Conservation (phyloP, 2,888 invertebrate genomes). For the Coelopa pilipes region DNA sequence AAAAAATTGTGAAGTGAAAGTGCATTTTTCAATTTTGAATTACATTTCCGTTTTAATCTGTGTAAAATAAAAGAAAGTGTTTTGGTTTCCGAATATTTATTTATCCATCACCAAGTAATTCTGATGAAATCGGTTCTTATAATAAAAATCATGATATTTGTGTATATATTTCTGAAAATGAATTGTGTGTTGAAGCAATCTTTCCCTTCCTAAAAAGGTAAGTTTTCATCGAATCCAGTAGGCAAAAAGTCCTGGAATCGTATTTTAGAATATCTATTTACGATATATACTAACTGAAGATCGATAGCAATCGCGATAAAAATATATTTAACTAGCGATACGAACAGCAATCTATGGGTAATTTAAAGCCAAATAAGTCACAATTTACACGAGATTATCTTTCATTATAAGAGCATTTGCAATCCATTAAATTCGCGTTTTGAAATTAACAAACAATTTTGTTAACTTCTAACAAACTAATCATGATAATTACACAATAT, state of each 20-base stretch:
- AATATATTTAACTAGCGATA: background rate
- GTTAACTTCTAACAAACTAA: conserved; percentile 13
- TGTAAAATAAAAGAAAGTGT: background rate
- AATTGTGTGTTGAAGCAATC: too few relatives aligned
- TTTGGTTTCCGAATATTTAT: conserved; percentile 19
- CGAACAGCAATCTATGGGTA: background rate
- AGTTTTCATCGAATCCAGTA: too few relatives aligned
- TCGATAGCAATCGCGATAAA: conserved; percentile 7
- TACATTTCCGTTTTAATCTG: background rate
- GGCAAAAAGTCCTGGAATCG: too few relatives aligned
- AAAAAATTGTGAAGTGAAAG: background rate
- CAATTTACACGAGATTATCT: conserved; percentile 7
- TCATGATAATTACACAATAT: conserved; percentile 3
- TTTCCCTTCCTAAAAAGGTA: too few relatives aligned
- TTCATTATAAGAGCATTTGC: conserved; percentile 9
- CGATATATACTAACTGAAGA: background rate
- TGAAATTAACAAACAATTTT: conserved; percentile 13
- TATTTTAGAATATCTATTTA: too few relatives aligned
- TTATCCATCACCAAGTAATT: conserved; percentile 35
- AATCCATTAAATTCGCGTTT: background rate
- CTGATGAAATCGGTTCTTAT: conserved; percentile 8
- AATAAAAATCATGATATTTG: background rate
- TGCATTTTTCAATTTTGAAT: background rate
- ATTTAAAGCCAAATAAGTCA: conserved; percentile 14
- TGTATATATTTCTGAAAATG: background rate